Conservation (phyloP, 2,113 vertebrate genomes). For the Tapirus terrestris region DNA sequence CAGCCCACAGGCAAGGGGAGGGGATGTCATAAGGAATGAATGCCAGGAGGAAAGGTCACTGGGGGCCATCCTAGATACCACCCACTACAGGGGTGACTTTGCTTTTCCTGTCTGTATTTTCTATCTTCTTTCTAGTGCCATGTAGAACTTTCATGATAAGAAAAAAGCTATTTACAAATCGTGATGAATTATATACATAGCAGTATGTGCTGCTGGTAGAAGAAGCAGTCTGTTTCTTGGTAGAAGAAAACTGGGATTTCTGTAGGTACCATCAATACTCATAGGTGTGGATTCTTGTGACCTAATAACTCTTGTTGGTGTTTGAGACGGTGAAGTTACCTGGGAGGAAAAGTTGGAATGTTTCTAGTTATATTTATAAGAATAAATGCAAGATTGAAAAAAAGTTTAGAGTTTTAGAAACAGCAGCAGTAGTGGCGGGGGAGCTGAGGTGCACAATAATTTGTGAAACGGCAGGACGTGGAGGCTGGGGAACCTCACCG, state of each 20-base stretch:
- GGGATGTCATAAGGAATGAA: neutral
- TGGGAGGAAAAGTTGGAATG: neutral
- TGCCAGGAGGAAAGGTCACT: rapidly evolving
- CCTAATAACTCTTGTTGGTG: neutral
- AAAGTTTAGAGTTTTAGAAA: neutral
- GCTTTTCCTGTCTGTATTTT: neutral
- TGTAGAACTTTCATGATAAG: neutral
- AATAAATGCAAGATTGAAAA: neutral
- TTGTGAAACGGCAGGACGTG: neutral
- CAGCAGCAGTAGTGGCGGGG: neutral
- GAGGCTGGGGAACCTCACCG: neutral
- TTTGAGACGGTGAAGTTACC: neutral
- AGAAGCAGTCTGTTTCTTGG: neutral
- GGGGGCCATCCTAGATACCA: neutral
- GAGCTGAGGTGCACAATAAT: neutral
- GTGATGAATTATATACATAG: neutral
- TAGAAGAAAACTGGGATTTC: conserved; percentile 4
- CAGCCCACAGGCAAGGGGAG: neutral
- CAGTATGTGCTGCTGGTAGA: neutral
- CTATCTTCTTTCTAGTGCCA: neutral
- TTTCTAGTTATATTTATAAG: conserved; percentile 26
- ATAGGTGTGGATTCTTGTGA: neutral
- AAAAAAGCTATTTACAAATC: neutral
- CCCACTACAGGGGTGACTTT: neutral
- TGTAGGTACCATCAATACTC: neutral